Base-by-base conservation (phyloP, 1,140 invertebrate genomes). In the Dreissena rostriformis region DNA sequence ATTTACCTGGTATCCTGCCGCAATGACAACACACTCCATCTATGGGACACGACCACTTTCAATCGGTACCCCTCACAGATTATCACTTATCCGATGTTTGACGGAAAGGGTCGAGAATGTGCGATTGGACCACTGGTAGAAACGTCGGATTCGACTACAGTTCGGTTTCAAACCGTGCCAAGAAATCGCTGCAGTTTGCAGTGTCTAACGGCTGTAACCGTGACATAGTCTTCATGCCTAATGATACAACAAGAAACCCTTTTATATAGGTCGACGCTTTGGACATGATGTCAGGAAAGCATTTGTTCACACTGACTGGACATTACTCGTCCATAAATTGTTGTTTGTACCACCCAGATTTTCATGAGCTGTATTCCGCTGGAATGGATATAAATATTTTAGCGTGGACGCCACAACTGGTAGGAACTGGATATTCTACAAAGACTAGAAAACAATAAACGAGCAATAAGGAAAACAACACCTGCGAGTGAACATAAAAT, bases 311-410 rank as follows among this genome's bases (percentile, higher is more conserved):
- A 4, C 86, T 95, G 19, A 65, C 90, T 17, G 94, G 94, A 17
- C 95, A 95, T 90, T 95, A 93, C 87, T 93, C 92, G 83, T 86
- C 89, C n/a, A 94, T 95, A 1, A 95, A 94, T 80, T 93, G 93
- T 83, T 95, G 94, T 87, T 86, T 88, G 11, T 94, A 90, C 84
- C 90, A 95, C 79, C 85, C 89, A 0, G 82, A 90, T 66, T 89
- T 85, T 22, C 93, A 94, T 12, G 92, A 95, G 72, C 63, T 95
- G 28, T 95, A 94, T 86, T 93, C 92, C 82, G 94, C 92, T 28
- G 94, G 92, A 0, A 92, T 91, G 89, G 95, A 95, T 88, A 88
- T 92, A 61, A 95, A 93, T 87, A 93, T 95, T 72, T 85, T 95
- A 0, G 85, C 94, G 8, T 95, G 95, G 94, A 80, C 80, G 4